Evolutionary conservation across 1,140 invertebrate genomes (phyloP).

Genomic region (Drosophila santomea): DNA sequence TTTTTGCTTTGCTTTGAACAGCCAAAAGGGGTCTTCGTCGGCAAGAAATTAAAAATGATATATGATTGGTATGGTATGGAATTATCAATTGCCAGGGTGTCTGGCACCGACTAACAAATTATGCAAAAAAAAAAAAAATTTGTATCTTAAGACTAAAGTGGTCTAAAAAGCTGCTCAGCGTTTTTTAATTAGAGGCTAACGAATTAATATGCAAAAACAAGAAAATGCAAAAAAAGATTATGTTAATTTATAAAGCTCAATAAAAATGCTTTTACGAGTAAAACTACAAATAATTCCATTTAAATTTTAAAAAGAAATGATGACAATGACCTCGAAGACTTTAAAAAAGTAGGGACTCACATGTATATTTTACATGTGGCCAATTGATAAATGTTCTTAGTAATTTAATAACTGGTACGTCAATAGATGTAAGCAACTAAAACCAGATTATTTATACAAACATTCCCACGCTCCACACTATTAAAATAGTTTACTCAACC

Average conservation of each 20-base stretch:
- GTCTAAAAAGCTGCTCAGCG: not conserved
- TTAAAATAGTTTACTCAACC: constrained; percentile 2
- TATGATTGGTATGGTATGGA: constrained; percentile 22
- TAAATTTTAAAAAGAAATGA: no score
- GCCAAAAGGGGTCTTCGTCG: constrained; percentile 55
- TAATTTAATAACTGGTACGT: no score
- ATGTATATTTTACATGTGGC: no score
- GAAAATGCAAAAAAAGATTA: not conserved
- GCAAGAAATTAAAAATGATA: constrained; percentile 37
- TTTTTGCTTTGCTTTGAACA: constrained; percentile 27
- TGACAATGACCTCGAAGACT: no score
- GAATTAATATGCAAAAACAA: constrained; percentile 3
- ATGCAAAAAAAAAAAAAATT: constrained; percentile 24
- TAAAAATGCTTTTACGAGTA: not conserved
- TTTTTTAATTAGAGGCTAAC: constrained; percentile 20
- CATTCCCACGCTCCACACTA: constrained; percentile 44
- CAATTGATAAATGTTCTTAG: no score
- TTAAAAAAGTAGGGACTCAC: no score
- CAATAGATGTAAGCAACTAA: not conserved
- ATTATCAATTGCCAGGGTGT: constrained; percentile 39
- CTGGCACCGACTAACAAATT: constrained; percentile 54
- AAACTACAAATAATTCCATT: no score
- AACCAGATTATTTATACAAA: constrained; percentile 4
- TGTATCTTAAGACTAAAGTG: not conserved
- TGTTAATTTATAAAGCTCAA: not conserved